Evolutionary conservation across 2,888 invertebrate species (phyloP).

Genomic region (Eupithecia dodoneata): DNA sequence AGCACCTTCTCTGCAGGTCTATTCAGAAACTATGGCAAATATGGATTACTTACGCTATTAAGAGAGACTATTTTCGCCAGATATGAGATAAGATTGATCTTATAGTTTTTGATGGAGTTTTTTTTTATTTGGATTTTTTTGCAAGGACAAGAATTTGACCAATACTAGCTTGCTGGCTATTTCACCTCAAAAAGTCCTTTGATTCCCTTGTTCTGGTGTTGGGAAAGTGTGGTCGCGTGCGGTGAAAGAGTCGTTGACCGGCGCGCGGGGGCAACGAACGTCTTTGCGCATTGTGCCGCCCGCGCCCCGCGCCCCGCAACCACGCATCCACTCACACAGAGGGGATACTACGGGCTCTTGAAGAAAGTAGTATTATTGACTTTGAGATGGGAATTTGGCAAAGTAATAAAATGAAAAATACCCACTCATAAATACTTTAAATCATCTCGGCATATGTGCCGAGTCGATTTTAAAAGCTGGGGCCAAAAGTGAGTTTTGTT

Average conservation of each 20-base stretch:
- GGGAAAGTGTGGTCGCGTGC: conserved; percentile 80
- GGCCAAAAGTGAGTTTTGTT: neutral
- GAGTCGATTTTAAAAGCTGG: neutral
- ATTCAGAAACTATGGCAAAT: neutral
- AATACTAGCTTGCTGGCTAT: neutral
- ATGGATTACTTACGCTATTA: neutral
- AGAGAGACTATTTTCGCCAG: neutral
- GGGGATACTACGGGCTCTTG: conserved; percentile 11
- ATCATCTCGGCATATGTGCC: too few species aligned
- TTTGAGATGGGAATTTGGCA: neutral
- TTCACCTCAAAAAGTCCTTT: conserved; percentile 4
- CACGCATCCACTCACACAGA: conserved; percentile 54
- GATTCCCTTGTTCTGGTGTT: conserved; percentile 52
- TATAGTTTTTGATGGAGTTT: neutral
- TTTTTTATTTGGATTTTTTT: neutral
- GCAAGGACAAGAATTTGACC: neutral
- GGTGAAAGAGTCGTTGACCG: conserved; percentile 82
- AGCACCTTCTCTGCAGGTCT: neutral
- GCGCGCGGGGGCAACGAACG: conserved; percentile 82
- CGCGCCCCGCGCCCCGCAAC: conserved; percentile 50
- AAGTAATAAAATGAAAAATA: neutral
- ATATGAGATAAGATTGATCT: too few species aligned
- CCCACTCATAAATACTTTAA: neutral
- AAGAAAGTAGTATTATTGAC: neutral
- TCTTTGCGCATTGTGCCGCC: conserved; percentile 74